phyloP scores from a whole-genome alignment of 2,888 invertebrate species.

The Spodoptera exigua region DNA sequence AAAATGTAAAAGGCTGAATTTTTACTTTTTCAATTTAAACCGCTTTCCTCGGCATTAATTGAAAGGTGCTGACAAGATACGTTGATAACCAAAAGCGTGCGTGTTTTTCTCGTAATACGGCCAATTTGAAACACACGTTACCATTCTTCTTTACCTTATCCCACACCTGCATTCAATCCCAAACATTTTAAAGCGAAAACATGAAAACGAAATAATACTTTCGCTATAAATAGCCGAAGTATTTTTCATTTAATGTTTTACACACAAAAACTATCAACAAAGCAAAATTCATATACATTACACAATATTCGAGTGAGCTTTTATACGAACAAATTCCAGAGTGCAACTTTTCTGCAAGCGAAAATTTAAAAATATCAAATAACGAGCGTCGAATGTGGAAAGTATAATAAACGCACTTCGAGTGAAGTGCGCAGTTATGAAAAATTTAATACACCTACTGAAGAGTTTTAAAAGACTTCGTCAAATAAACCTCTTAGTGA shows the following conservation, averaged over 20 bases:
- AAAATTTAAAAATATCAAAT: slow-evolving; percentile 58
- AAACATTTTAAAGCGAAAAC: slow-evolving; percentile 41
- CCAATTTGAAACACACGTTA: slow-evolving; percentile 67
- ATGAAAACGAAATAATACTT: slow-evolving; percentile 20
- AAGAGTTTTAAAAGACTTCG: slow-evolving; percentile 75
- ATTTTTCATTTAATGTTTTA: slow-evolving; percentile 18
- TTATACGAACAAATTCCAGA: slow-evolving; percentile 27
- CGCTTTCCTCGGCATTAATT: slow-evolving; percentile 74
- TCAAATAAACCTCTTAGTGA: slow-evolving; percentile 85
- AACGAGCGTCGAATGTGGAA: slow-evolving; percentile 55
- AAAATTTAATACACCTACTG: slow-evolving; percentile 83
- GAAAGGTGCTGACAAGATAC: slow-evolving; percentile 77
- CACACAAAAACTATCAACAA: slow-evolving; percentile 25
- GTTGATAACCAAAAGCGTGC: slow-evolving; percentile 78
- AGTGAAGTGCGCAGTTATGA: slow-evolving; percentile 80
- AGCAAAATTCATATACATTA: slow-evolving; percentile 27
- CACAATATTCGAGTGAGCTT: slow-evolving; percentile 32
- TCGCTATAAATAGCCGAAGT: slow-evolving; percentile 15
- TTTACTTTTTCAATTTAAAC: slow-evolving; percentile 69
- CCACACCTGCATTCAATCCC: slow-evolving; percentile 30
- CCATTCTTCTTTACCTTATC: slow-evolving; percentile 56
- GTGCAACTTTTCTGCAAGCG: slow-evolving; percentile 33
- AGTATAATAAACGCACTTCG: slow-evolving; percentile 69
- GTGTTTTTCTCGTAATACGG: slow-evolving; percentile 82
- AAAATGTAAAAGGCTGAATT: slow-evolving; percentile 54